phyloP scores from a whole-genome alignment of 2,888 invertebrate species.

The Eristalinus aeneus region DNA sequence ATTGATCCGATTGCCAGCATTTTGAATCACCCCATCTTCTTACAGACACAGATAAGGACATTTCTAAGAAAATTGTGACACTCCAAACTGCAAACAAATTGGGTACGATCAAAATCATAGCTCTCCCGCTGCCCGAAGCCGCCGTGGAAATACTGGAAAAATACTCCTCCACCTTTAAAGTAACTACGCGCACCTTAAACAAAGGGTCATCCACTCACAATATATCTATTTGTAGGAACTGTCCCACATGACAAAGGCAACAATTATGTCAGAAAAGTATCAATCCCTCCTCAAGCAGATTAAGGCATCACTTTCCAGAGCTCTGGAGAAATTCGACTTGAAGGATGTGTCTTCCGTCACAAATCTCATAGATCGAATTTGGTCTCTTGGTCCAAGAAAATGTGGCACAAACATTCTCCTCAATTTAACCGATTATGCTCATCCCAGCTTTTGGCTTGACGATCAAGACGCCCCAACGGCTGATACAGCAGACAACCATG shows the following conservation, averaged over 20 bases:
- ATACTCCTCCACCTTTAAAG: slow-evolving; percentile 87
- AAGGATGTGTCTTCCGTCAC: slow-evolving; percentile 81
- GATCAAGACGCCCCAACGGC: slow-evolving; percentile 77
- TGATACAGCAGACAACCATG: slow-evolving; percentile 76
- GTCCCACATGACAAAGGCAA: slow-evolving; percentile 73
- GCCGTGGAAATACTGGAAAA: slow-evolving; percentile 88
- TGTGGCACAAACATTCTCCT: slow-evolving; percentile 95
- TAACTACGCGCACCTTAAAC: slow-evolving; percentile 72
- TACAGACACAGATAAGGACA: slow-evolving; percentile 78
- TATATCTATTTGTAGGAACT: slow-evolving; percentile 72
- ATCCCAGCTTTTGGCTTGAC: slow-evolving; percentile 82
- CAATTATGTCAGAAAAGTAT: slow-evolving; percentile 77
- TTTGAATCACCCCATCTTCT: slow-evolving; percentile 35
- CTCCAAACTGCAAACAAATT: slow-evolving; percentile 87
- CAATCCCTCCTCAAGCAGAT: slow-evolving; percentile 73
- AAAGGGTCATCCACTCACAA: not conserved
- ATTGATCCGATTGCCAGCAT: no score
- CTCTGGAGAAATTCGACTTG: slow-evolving; percentile 83
- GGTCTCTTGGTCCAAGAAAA: slow-evolving; percentile 95
- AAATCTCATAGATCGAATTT: slow-evolving; percentile 85
- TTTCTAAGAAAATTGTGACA: slow-evolving; percentile 82
- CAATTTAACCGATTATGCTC: slow-evolving; percentile 88
- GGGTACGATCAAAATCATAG: slow-evolving; percentile 87
- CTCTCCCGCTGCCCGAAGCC: slow-evolving; percentile 87
- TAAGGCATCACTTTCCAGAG: slow-evolving; percentile 83